Base-by-base conservation (phyloP, 1,140 invertebrate species). In the Drosophila saltans region DNA sequence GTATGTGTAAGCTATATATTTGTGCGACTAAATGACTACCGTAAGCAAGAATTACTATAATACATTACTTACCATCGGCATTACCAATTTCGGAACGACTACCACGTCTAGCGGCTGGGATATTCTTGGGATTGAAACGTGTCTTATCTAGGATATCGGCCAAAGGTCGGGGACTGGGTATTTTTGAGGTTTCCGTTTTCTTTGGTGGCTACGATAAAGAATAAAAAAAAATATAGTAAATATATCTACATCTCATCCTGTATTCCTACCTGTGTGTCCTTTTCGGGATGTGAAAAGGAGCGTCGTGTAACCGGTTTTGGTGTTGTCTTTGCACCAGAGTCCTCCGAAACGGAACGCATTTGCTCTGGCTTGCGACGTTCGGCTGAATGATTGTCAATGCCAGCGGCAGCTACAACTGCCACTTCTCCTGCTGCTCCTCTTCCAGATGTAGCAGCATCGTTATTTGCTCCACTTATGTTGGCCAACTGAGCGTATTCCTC, bases 261-360 rank as follows among this genome's bases (percentile, higher is more conserved):
- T 33, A 43, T 8, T 9, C 58, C 52, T 63, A 92, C 91, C 81
- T 80, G 88, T 11, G 90, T 90, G 28, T 92, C 91, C 45, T 92
- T 92, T 78, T 92, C 92, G 21, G 92, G 92, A 64, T 92, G 92
- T 16, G 92, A 92, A 9, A 92, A 80, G 33, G 92, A 92, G 30
- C 92, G 76, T 21, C 92, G 69, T 2, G 91, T 91, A 0, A 92
- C 88, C 1, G 91, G 91, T 48, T 92, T 92, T 3, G 84, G 84
- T 7, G 80, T 74, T 2, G 90, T 75, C 55, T 91, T 91, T 1
- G 90, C 82, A 1, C 90, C 91, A 8, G 90, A 91, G 40, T 92
- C 92, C 52, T 92, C 92, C 0, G 92, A 92, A n/a, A 92, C 81
- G 4, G 92, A 92, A 9, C 92, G 90, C 92, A 92, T 92, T 36